A percentile compares a stretch with the other conserved stretches of the same genome.
phyloP scores from a whole-genome alignment of 2,113 vertebrate species.

The Mohoua ochrocephala region DNA sequence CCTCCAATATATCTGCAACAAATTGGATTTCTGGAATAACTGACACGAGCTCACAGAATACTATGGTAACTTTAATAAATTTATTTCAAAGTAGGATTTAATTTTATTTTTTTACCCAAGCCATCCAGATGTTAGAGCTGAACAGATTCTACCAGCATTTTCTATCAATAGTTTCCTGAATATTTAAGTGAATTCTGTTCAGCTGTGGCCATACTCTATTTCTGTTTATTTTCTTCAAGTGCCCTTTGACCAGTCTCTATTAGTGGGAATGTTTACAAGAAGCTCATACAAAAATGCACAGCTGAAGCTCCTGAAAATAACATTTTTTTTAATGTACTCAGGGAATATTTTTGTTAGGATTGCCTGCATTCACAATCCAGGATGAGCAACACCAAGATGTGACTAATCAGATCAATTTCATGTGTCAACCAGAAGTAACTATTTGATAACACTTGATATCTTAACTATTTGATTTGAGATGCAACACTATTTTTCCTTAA shows the following conservation, averaged over 20 bases:
- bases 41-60: neutral
- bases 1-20: neutral
- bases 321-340: neutral
- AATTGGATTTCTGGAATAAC: constrained; percentile 46
- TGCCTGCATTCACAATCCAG: neutral
- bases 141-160: neutral
- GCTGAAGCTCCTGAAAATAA: neutral
- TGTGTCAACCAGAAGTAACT: neutral
- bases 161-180: neutral
- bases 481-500: neutral
- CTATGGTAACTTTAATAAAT: neutral
- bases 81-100: constrained; percentile 19
- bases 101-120: neutral
- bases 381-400: neutral
- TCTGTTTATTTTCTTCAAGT: neutral
- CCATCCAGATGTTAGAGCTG: neutral
- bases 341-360: neutral
- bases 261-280: neutral
- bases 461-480: neutral
- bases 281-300: neutral
- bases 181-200: neutral
- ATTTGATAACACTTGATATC: neutral
- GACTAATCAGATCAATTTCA: neutral
- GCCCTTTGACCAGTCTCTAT: neutral
- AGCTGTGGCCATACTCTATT: neutral